Evolutionary conservation across 2,888 invertebrate species (phyloP).

Genomic region (Nowickia ferox): DNA sequence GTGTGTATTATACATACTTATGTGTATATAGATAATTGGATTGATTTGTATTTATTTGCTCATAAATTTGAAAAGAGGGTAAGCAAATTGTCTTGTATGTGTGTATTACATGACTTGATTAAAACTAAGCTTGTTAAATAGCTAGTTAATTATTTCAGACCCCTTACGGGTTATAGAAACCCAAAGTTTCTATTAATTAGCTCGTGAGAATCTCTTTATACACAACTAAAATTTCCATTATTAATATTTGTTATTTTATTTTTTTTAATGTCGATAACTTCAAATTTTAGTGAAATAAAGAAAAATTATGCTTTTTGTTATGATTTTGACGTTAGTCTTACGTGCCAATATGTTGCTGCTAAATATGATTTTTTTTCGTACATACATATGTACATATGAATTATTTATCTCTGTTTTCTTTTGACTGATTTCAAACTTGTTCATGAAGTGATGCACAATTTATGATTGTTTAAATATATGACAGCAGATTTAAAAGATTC

Average conservation of each 20-base stretch:
- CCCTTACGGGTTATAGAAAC: no score
- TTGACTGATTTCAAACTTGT: conserved; percentile 10
- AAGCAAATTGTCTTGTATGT: no score
- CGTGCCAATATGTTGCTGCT: conserved; percentile 12
- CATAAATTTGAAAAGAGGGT: background rate
- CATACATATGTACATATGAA: background rate
- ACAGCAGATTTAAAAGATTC: background rate
- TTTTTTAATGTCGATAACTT: background rate
- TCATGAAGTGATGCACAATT: conserved; percentile 2
- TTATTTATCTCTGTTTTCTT: conserved; percentile 9
- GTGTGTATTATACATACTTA: no score
- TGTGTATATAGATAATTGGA: background rate
- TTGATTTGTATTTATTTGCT: conserved; percentile 7
- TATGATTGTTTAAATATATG: conserved; percentile 29
- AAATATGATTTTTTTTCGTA: background rate
- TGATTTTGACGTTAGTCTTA: conserved; percentile 59
- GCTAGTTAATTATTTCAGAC: no score
- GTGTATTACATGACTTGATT: no score
- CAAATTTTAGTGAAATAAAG: background rate
- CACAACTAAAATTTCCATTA: no score
- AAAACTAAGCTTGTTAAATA: no score
- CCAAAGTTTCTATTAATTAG: no score
- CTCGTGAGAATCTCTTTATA: no score
- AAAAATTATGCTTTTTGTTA: conserved; percentile 66
- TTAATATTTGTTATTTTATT: no score